Percentiles rank a stretch among this genome's conserved stretches.
Conservation (phyloP, 2,888 invertebrate genomes). For the Uloborus plumipes region DNA sequence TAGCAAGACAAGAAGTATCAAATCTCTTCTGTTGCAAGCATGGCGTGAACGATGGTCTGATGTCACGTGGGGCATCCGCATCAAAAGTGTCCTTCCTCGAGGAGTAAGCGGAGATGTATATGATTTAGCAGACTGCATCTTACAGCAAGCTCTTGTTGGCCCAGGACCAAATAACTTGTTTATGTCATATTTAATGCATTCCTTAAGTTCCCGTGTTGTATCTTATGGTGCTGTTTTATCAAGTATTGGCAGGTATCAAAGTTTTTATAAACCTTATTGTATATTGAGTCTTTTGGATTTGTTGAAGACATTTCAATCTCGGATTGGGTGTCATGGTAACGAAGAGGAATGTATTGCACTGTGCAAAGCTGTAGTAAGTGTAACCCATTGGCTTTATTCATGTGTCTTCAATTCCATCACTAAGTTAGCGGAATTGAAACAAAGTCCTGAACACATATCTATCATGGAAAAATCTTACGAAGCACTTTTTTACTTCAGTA, state of each 20-base stretch:
- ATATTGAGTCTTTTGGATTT: conserved; percentile 88
- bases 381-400: conserved; percentile 69
- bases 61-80: conserved; percentile 95
- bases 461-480: conserved; percentile 70
- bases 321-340: conserved; percentile 74
- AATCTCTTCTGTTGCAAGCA: conserved; percentile 82
- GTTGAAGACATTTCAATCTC: conserved; percentile 75
- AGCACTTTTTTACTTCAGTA: conserved; percentile 69
- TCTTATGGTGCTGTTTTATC: conserved; percentile 91
- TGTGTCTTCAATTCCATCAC: conserved; percentile 70
- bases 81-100: conserved; percentile 81
- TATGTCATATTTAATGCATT: conserved; percentile 92
- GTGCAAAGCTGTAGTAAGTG: conserved; percentile 80
- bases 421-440: conserved; percentile 69
- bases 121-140: conserved; percentile 86
- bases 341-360: conserved; percentile 86
- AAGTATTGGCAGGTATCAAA: conserved; percentile 86
- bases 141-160: conserved; percentile 94
- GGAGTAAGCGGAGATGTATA: conserved; percentile 69
- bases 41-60: conserved; percentile 97
- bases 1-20: conserved; percentile 69
- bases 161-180: conserved; percentile 92
- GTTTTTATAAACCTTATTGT: conserved; percentile 89
- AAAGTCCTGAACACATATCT: conserved; percentile 68
- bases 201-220: conserved; percentile 89